A percentile compares a stretch with the other conserved stretches of the same genome.
phyloP scores from a whole-genome alignment of 1,140 invertebrate species.

The Microplitis mediator region DNA sequence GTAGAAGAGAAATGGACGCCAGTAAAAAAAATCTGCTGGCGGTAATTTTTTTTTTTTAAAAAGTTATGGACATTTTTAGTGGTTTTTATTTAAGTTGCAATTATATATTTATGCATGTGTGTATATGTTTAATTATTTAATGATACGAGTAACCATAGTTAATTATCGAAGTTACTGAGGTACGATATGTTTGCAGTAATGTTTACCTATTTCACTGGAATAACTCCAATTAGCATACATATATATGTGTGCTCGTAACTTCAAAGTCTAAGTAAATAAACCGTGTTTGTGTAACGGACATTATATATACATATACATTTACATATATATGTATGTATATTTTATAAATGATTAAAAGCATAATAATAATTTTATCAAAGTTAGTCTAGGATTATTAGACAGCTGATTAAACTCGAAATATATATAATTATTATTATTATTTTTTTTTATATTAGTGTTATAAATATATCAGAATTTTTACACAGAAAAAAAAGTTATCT shows the following conservation, averaged over 20 bases:
- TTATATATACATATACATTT: background rate
- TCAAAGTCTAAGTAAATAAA: slow-evolving; percentile 18
- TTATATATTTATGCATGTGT: background rate
- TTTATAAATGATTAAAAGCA: too few species aligned
- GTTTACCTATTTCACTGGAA: slow-evolving; percentile 45
- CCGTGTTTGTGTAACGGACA: slow-evolving; percentile 11
- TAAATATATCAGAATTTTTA: too few species aligned
- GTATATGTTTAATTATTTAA: slow-evolving; percentile 1
- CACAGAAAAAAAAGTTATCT: too few species aligned
- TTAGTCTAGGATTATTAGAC: too few species aligned
- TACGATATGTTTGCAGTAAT: slow-evolving; percentile 38
- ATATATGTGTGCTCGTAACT: slow-evolving; percentile 10
- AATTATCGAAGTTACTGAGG: slow-evolving; percentile 1
- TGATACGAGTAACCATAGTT: slow-evolving; percentile 6
- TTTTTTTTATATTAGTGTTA: too few species aligned
- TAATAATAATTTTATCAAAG: too few species aligned
- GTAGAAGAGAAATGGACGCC: background rate
- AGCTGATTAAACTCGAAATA: too few species aligned
- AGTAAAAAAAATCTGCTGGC: too few species aligned
- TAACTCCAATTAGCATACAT: slow-evolving; percentile 45
- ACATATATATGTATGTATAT: too few species aligned
- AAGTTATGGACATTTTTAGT: background rate
- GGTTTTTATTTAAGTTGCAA: background rate
- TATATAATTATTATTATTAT: too few species aligned
- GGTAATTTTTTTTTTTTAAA: background rate